Base-by-base conservation (phyloP, 2,113 vertebrate species). In the Melanostigma gelatinosum region DNA sequence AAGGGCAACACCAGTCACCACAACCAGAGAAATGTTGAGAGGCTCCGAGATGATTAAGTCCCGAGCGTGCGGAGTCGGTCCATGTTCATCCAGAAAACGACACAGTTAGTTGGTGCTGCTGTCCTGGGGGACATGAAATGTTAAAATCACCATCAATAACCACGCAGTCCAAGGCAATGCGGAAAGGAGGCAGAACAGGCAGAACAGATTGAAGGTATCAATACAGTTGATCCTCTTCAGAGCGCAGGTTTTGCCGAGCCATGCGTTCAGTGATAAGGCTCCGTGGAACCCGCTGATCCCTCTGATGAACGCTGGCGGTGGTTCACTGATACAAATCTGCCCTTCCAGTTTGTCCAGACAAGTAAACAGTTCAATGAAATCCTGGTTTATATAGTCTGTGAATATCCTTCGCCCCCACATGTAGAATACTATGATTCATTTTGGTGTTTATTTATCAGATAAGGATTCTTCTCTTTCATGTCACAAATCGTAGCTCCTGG, bases 131-230 rank as follows among this genome's bases (percentile, higher is more conserved):
- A 6, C 4, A 15, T 48, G 15, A 48, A 48, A 48, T 18, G 46
- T 48, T 50, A 20, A 50, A 20, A 6, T 50, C 16, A 6, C 16
- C 46, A 50, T 50, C 48, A 18, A 20, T 50, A 6, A 12, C 44
- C 44, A 46, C 16, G 3, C 16, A 8, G 48, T 7, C 16, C 48
- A 18, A 7, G 48, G 48, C 48, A 8, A 50, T 16, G 48, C 18
- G 48, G 16, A 73, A 48, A 46, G 22, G 38, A 60, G 12, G 24
- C 27, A n/a, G n/a, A n/a, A n/a, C 29, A 1, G 29, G 2, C 20
- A 50, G 57, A 48, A 62, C 42, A 50, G 58, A 73, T 62, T 62
- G 42, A n/a, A 48, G 58, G 58, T 52, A 64, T 75, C n/a, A 75
- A 27, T 50, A 24, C 1, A 36, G 32, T 1, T 52, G 46, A 75